A percentile compares a stretch with the other conserved stretches of the same genome.
These are phyloP conservation scores for Scelioninae gen. 1 DNA, from an alignment of 2,888 invertebrate species.

Conservation along the genomic window DNA sequence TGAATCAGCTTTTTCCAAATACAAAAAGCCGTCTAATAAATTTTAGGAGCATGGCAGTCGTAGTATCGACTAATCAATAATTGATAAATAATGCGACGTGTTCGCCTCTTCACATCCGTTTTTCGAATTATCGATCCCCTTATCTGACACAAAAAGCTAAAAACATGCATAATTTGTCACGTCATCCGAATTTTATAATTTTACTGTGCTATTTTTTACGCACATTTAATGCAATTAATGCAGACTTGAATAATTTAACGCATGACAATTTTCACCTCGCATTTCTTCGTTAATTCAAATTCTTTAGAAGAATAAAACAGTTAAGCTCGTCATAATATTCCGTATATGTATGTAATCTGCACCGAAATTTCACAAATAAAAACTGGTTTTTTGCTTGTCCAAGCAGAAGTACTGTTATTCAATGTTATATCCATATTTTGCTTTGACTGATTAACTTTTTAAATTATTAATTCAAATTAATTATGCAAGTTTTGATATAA, in stretches of 20 bases:
- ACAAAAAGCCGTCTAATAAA: background rate
- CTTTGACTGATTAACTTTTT: no score
- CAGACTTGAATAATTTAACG: background rate
- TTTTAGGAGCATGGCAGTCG: background rate
- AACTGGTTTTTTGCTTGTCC: no score
- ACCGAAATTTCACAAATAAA: no score
- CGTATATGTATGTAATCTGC: no score
- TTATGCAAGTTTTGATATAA: no score
- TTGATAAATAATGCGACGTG: slow-evolving; percentile 32
- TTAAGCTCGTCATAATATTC: no score
- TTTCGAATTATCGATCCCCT: slow-evolving; percentile 14
- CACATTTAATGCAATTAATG: no score
- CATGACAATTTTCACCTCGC: background rate
- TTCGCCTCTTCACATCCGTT: slow-evolving; percentile 16
- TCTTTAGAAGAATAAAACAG: background rate
- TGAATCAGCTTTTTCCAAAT: slow-evolving; percentile 1
- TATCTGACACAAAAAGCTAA: background rate
- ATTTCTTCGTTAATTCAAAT: background rate
- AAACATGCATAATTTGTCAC: background rate
- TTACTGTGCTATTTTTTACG: background rate
- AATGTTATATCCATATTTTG: no score
- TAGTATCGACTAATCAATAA: slow-evolving; percentile 19
- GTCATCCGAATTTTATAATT: background rate
- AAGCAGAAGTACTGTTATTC: no score
- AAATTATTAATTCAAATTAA: no score